These are phyloP conservation scores for Harlomillsia oculata DNA, from an alignment of 1,140 invertebrate genomes.

Conservation along the genomic window DNA sequence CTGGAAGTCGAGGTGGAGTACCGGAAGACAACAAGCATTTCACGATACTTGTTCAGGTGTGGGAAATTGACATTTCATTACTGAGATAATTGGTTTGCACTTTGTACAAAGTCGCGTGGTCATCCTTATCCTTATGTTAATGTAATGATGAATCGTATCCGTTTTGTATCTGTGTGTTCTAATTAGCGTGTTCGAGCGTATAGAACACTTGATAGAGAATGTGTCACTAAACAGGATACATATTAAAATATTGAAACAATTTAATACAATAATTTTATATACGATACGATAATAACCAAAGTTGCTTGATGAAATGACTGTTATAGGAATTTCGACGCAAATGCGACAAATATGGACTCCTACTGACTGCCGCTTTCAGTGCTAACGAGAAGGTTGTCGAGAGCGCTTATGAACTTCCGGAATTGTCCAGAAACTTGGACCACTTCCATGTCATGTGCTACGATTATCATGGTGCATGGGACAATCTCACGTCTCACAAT, in stretches of 20 bases:
- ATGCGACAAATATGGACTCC: slow-evolving; percentile 50
- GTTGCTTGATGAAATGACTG: neutral
- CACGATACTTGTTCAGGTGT: slow-evolving; percentile 58
- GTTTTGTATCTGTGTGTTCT: too few species aligned
- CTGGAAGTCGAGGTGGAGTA: slow-evolving; percentile 58
- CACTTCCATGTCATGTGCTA: slow-evolving; percentile 82
- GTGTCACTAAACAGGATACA: too few species aligned
- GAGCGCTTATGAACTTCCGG: slow-evolving; percentile 60
- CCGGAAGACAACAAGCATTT: slow-evolving; percentile 68
- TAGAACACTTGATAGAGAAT: too few species aligned
- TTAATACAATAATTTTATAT: too few species aligned
- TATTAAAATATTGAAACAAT: too few species aligned
- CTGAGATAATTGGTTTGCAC: too few species aligned
- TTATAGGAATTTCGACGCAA: slow-evolving; percentile 52
- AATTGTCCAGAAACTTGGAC: slow-evolving; percentile 62
- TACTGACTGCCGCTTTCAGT: slow-evolving; percentile 65
- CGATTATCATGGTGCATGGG: slow-evolving; percentile 80
- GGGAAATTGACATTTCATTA: too few species aligned
- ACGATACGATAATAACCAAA: too few species aligned
- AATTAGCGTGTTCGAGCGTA: too few species aligned
- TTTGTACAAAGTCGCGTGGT: too few species aligned
- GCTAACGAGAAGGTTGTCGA: slow-evolving; percentile 60
- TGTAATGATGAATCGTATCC: too few species aligned
- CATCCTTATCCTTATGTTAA: too few species aligned
- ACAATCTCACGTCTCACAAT: slow-evolving; percentile 61